Percentiles rank a stretch among this genome's conserved stretches.
Evolutionary conservation across 2,888 invertebrate species (phyloP).

Genomic region (Lasioglossum pauxillum): DNA sequence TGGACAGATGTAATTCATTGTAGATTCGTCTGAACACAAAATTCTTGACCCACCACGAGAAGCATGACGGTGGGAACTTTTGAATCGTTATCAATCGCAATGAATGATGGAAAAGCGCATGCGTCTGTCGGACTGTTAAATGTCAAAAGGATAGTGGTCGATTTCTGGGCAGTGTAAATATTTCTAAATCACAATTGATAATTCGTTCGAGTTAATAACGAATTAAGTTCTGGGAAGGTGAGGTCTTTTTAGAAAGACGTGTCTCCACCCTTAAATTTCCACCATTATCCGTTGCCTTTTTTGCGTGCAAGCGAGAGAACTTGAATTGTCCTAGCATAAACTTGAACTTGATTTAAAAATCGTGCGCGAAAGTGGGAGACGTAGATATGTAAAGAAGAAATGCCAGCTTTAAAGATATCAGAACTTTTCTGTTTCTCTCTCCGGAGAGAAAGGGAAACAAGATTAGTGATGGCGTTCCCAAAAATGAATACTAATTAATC

Average conservation of each 20-base stretch:
- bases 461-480: slow-evolving; percentile 58
- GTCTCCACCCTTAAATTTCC: neutral
- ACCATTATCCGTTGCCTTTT: slow-evolving; percentile 36
- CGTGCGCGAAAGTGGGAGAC: neutral
- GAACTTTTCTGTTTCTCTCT: neutral
- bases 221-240: neutral
- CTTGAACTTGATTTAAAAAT: neutral
- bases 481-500: slow-evolving; percentile 44
- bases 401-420: slow-evolving; percentile 70
- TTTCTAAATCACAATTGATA: neutral
- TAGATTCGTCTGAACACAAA: slow-evolving; percentile 46
- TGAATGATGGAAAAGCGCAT: slow-evolving; percentile 10
- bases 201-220: neutral
- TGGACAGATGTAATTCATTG: slow-evolving; percentile 30
- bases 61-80: slow-evolving; percentile 48
- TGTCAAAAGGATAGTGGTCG: slow-evolving; percentile 49
- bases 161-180: slow-evolving; percentile 30
- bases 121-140: slow-evolving; percentile 18
- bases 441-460: slow-evolving; percentile 20
- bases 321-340: slow-evolving; percentile 29
- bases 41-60: slow-evolving; percentile 57
- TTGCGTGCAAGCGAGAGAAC: slow-evolving; percentile 7
- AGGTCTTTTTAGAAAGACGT: neutral
- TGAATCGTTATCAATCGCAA: slow-evolving; percentile 41
- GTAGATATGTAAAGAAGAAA: slow-evolving; percentile 21